Percentiles rank a stretch among this genome's conserved stretches.
These are phyloP conservation scores for Dryoscopus gambensis DNA, from an alignment of 2,113 vertebrate genomes.

Conservation along the genomic window DNA sequence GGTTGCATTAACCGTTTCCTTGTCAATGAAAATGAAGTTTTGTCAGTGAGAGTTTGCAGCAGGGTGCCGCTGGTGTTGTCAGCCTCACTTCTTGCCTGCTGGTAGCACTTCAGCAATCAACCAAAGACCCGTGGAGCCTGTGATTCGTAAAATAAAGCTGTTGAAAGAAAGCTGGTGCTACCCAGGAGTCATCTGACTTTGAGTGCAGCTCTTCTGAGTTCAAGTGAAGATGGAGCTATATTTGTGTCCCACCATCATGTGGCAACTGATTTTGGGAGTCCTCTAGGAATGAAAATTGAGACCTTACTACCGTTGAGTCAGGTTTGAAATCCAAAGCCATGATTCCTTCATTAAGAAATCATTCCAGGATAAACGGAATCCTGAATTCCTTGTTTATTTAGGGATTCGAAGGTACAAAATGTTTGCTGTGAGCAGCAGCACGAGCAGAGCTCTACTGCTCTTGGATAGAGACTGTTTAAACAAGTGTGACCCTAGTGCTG, in stretches of 20 bases:
- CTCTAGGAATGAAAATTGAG: background rate
- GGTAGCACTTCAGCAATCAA: background rate
- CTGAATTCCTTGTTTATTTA: background rate
- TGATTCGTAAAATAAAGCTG: background rate
- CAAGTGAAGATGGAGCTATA: background rate
- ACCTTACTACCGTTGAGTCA: background rate
- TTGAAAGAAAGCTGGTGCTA: background rate
- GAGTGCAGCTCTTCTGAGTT: background rate
- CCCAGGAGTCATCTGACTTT: background rate
- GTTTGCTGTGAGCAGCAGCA: background rate
- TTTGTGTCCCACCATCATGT: background rate
- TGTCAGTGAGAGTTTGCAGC: background rate
- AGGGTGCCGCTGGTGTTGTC: background rate
- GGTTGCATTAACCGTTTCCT: background rate
- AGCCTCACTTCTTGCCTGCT: slow-evolving; percentile 3
- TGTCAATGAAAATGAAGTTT: background rate
- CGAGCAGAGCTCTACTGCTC: background rate
- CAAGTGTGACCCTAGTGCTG: background rate
- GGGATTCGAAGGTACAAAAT: background rate
- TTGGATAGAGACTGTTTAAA: background rate
- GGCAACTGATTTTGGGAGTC: background rate
- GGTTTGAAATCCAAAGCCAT: background rate
- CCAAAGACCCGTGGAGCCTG: background rate
- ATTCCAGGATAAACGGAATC: background rate
- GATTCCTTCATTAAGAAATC: background rate